Evolutionary conservation across 2,888 invertebrate genomes (phyloP).

Genomic region (Harpagoxenus sublaevis): DNA sequence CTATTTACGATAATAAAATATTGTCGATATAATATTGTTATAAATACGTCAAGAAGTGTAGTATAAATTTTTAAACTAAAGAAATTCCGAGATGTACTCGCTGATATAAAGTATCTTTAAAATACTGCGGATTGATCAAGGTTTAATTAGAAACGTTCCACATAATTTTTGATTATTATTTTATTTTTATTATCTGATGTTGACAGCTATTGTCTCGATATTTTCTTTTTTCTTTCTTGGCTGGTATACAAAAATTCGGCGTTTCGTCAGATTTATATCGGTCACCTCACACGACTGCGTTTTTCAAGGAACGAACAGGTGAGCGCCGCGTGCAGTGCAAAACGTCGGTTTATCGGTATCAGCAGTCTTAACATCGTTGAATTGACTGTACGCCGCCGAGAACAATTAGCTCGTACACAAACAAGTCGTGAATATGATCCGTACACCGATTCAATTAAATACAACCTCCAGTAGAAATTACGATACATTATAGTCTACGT

Average conservation of each 20-base stretch:
- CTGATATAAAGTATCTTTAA: neutral
- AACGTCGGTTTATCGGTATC: conserved; percentile 48
- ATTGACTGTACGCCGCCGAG: conserved; percentile 26
- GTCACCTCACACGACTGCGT: conserved; percentile 9
- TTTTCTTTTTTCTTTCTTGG: conserved; percentile 22
- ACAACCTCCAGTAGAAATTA: conserved; percentile 9
- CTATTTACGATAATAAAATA: neutral
- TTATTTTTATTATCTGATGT: neutral
- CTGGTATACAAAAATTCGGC: conserved; percentile 22
- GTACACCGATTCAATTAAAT: conserved; percentile 28
- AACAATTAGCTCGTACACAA: conserved; percentile 53
- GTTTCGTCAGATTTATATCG: conserved; percentile 31
- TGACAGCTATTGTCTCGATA: neutral
- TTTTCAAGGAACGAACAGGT: conserved; percentile 34
- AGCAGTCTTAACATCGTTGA: conserved; percentile 41
- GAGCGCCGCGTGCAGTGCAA: neutral
- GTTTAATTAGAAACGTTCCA: neutral
- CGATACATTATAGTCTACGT: neutral
- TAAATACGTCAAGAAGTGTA: neutral
- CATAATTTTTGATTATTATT: neutral
- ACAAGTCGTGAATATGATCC: conserved; percentile 20
- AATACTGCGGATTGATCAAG: neutral
- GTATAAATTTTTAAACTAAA: neutral
- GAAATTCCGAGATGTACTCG: neutral
- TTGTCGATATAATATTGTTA: neutral